These are phyloP conservation scores for Elegia similella DNA, from an alignment of 2,888 invertebrate species.

Conservation along the genomic window DNA sequence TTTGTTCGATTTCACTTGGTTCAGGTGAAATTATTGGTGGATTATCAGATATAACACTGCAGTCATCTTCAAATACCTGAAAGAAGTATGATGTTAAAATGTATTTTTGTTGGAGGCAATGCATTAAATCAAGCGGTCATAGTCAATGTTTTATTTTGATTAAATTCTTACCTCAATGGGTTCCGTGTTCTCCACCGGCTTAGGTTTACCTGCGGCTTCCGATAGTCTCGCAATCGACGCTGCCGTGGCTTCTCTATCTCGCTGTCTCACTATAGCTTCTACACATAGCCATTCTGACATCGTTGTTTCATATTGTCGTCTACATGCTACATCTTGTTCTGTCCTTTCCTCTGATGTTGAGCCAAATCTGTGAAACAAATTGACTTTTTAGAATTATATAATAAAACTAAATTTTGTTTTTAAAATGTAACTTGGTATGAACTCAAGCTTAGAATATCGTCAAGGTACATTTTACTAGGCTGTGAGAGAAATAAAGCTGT, in stretches of 20 bases:
- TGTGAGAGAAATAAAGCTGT: too few relatives aligned
- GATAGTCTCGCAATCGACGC: conserved; percentile 93
- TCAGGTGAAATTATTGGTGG: conserved; percentile 76
- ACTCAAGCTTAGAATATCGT: too few relatives aligned
- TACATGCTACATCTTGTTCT: conserved; percentile 85
- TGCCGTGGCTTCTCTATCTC: conserved; percentile 91
- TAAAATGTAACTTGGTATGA: too few relatives aligned
- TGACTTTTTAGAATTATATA: too few relatives aligned
- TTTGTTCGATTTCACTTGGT: conserved; percentile 71
- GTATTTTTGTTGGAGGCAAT: background rate
- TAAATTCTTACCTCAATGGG: conserved; percentile 45
- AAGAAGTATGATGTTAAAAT: background rate
- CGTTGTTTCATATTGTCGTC: conserved; percentile 91
- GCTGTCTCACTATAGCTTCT: conserved; percentile 93
- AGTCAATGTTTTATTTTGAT: too few relatives aligned
- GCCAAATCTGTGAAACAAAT: conserved; percentile 79
- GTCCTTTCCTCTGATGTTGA: conserved; percentile 84
- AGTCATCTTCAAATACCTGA: conserved; percentile 82
- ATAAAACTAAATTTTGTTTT: too few relatives aligned
- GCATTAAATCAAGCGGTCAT: too few relatives aligned
- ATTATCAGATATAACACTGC: conserved; percentile 79
- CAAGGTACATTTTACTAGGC: too few relatives aligned
- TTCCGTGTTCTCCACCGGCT: conserved; percentile 53
- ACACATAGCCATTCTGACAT: conserved; percentile 98
- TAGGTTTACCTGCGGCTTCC: conserved; percentile 83